Evolutionary conservation across 2,888 invertebrate genomes (phyloP), one percentile per base, ranked within the genome.

Genomic region (Eristalis intricaria): DNA sequence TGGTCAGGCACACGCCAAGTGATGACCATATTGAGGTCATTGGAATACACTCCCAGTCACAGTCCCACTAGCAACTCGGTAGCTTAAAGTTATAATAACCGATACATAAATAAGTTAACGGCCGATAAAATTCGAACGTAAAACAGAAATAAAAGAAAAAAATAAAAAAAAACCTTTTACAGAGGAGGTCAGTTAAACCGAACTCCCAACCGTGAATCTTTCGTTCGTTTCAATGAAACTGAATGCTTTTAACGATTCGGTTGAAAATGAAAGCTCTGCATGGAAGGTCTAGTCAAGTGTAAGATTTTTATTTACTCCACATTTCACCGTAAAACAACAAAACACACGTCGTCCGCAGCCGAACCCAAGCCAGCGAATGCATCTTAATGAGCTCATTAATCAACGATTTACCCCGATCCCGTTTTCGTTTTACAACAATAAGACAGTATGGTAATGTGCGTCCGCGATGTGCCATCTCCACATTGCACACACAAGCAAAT

Each of bases 341-440:
- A 26, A 61, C 61, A 8, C 26, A 29, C 29, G 19, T 63, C 63
- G 29, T n/a, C 10, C 10, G 8, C 3, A 32, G 63, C 0, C 10
- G 22, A 4, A 29, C 13, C 7, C 29, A 2, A 15, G 32, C 32
- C 35, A 65, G 2, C 11, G 13, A 65, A 65, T 65, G 64, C 65
- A 71, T n/a, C 58, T 40, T 61, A 66, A 66, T 79, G 60, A 73
- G 65, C 22, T 73, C 73, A 43, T 79, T 73, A 66, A 66, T 66
- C 32, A 60, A 19, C 58, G 56, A 38, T 70, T 70, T 64, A 78
- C 64, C 29, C 19, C 64, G 78, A 64, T 78, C 70, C 78, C 78
- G 70, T 71, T 78, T 78, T 65, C 58, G 40, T 64, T 71, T 43
- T 65, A 70, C 70, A 78, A 58, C 58, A 70, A 64, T 78, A 58